Base-by-base conservation (phyloP, 1,140 invertebrate genomes). In the Aphaenogaster floridana region DNA sequence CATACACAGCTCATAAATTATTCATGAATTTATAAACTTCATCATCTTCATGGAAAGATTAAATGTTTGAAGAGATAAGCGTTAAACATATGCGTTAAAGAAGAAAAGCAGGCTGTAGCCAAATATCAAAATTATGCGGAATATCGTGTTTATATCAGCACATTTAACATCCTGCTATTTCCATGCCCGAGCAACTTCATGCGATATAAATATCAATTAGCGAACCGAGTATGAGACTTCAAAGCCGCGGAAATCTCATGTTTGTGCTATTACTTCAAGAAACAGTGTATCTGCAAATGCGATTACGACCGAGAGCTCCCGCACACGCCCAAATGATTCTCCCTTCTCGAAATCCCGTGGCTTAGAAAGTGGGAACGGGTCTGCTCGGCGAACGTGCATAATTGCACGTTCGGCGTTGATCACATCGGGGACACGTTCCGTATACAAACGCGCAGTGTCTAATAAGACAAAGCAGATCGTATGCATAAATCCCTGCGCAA, bases 391-490 rank as follows among this genome's bases (percentile, higher is more conserved):
- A 79, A 79, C 77, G 77, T 79, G 77, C 77, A 79, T 79, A 79
- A 79, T 79, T 79, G 77, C 77, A 57, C 61, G 77, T 79, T 66
- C 59, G 59, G 42, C 61, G 77, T 66, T 79, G 77, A 79, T 79
- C 77, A 64, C 61, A 79, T 64, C 59, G 77, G 28, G 45, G 77
- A 57, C 77, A 79, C 77, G 77, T 79, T 79, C 77, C 77, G 61
- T 79, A 79, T 66, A 79, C 77, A 66, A 64, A 66, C 77, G 77
- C 59, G 61, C 72, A 34, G 45, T 64, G 28, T 79, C 59, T 64
- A 79, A 79, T 79, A 79, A 79, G 77, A 66, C 77, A 79, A 79
- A 79, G 76, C 59, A 79, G 59, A 66, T 64, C 28, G 42, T 79
- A 36, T 66, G 34, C 61, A 66, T 66, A 66, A 66, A 79, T 34